These are phyloP conservation scores for Catharus ustulatus DNA, from an alignment of 2,797 vertebrate species.

Conservation along the genomic window DNA sequence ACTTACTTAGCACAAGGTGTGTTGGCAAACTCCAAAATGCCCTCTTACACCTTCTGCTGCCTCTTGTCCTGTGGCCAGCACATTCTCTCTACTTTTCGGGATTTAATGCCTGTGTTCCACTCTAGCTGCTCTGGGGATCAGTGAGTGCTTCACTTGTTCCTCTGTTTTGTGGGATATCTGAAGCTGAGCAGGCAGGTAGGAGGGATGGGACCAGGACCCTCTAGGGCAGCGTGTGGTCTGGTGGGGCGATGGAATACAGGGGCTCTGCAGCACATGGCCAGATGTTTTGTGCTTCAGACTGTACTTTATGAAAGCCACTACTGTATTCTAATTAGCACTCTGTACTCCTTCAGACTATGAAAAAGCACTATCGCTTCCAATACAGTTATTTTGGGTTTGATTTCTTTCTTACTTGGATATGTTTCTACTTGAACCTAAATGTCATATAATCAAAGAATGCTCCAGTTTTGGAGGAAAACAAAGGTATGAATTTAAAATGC, in stretches of 20 bases:
- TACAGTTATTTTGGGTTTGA: background rate
- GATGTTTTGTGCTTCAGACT: background rate
- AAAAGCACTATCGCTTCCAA: background rate
- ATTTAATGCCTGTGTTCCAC: background rate
- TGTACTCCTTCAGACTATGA: background rate
- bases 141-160: background rate
- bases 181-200: background rate
- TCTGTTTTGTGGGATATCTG: background rate
- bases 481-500: background rate
- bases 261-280: background rate
- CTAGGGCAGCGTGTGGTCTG: background rate
- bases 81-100: background rate
- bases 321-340: background rate
- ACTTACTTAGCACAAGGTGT: background rate
- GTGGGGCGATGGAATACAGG: background rate
- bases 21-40: background rate
- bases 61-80: background rate
- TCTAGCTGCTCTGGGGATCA: background rate
- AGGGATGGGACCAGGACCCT: background rate
- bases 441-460: background rate
- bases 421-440: background rate
- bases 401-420: background rate
- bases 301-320: background rate
- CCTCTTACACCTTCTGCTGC: fast-evolving
- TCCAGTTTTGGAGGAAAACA: background rate